A percentile compares a stretch with the other conserved stretches of the same genome.
These are phyloP conservation scores for Neotoma lepida DNA, from an alignment of 2,113 vertebrate genomes.

Conservation along the genomic window DNA sequence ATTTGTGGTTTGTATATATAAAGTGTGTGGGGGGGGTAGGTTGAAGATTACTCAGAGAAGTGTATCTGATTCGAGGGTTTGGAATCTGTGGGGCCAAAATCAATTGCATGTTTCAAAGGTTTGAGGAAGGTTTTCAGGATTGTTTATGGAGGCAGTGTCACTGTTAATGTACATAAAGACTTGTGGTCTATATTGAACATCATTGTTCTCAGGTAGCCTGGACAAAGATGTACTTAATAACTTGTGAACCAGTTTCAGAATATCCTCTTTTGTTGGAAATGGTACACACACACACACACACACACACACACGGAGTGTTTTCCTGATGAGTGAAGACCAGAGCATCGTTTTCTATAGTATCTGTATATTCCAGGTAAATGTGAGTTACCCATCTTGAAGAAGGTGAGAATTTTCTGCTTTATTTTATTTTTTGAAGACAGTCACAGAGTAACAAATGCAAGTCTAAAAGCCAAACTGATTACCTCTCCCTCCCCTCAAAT, in stretches of 20 bases:
- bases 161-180: slow-evolving; percentile 20
- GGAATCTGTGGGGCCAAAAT: slow-evolving; percentile 40
- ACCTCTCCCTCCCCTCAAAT: not conserved
- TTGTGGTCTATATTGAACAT: slow-evolving; percentile 45
- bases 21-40: not conserved
- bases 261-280: not conserved
- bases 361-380: slow-evolving; percentile 37
- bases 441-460: slow-evolving; percentile 22
- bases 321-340: not conserved
- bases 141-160: slow-evolving; percentile 6
- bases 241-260: slow-evolving; percentile 46
- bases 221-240: slow-evolving; percentile 29
- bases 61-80: slow-evolving; percentile 31
- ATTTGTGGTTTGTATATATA: slow-evolving; percentile 59
- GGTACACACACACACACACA: not conserved
- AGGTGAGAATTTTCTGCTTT: not conserved
- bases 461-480: slow-evolving; percentile 42
- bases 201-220: slow-evolving; percentile 5
- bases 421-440: slow-evolving; percentile 9
- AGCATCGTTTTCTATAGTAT: not conserved
- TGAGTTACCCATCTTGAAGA: slow-evolving; percentile 28
- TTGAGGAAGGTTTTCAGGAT: slow-evolving; percentile 33
- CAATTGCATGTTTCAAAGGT: slow-evolving; percentile 59
- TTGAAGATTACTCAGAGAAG: slow-evolving; percentile 56
- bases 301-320: not conserved